Percentiles rank a stretch among this genome's conserved stretches.
phyloP scores from a whole-genome alignment of 2,113 vertebrate species.

The Apaloderma vittatum region DNA sequence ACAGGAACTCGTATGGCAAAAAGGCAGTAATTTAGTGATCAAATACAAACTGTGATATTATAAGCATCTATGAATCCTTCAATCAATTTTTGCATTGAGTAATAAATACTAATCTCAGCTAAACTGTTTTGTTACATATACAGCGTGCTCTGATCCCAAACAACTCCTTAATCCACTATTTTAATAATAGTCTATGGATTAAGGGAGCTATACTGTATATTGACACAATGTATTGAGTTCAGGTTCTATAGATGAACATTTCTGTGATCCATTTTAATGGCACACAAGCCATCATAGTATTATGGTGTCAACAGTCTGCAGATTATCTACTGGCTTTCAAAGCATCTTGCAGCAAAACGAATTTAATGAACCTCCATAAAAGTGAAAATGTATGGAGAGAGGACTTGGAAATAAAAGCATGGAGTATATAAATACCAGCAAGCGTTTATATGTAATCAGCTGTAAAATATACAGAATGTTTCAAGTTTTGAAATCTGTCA shows the following conservation, averaged over 20 bases:
- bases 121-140: slow-evolving; percentile 55
- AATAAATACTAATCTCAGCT: slow-evolving; percentile 60
- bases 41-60: not conserved
- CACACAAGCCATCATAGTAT: not conserved
- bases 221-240: slow-evolving; percentile 6
- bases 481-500: not conserved
- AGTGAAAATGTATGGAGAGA: not conserved
- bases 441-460: not conserved
- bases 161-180: slow-evolving; percentile 62
- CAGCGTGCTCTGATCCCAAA: slow-evolving; percentile 37
- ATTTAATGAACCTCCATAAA: not conserved
- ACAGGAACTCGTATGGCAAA: not conserved
- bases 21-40: not conserved
- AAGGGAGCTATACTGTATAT: slow-evolving; percentile 38
- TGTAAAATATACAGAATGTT: not conserved
- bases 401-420: not conserved
- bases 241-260: slow-evolving; percentile 8
- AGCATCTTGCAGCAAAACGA: not conserved
- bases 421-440: not conserved
- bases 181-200: slow-evolving; percentile 63
- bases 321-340: slow-evolving; percentile 44
- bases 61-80: not conserved
- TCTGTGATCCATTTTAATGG: slow-evolving; percentile 37
- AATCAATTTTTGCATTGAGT: slow-evolving; percentile 22
- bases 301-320: not conserved